A percentile compares a stretch with the other conserved stretches of the same genome.
phyloP scores from a whole-genome alignment of 2,888 invertebrate species.

The Dasypogon diadema region DNA sequence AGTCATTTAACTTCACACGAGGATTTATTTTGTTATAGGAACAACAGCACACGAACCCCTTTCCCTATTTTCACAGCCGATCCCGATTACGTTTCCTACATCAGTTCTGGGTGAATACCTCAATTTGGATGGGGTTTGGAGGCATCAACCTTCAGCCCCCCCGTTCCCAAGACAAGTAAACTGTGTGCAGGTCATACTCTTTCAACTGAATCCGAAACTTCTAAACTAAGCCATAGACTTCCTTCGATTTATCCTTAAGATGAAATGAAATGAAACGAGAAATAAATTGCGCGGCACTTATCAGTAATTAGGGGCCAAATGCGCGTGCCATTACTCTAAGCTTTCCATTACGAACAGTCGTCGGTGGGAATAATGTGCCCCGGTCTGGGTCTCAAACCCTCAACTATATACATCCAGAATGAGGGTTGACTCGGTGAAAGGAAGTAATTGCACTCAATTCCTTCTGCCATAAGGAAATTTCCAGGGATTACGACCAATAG shows the following conservation, averaged over 20 bases:
- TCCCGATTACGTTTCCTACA: too few species aligned
- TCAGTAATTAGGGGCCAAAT: conserved; percentile 53
- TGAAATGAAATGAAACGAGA: conserved; percentile 48
- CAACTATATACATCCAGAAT: neutral
- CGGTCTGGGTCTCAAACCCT: neutral
- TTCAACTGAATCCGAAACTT: neutral
- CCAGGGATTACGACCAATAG: conserved; percentile 47
- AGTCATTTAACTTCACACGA: too few species aligned
- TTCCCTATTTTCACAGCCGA: too few species aligned
- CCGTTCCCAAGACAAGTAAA: too few species aligned
- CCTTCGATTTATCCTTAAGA: conserved; percentile 21
- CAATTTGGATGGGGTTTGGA: too few species aligned
- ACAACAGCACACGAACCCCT: too few species aligned
- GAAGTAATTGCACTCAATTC: conserved; percentile 48
- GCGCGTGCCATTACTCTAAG: conserved; percentile 51
- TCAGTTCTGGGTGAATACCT: too few species aligned
- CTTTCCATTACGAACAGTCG: conserved; percentile 51
- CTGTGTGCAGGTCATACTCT: too few species aligned
- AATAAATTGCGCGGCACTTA: conserved; percentile 53
- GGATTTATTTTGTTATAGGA: too few species aligned
- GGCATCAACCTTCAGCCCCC: too few species aligned
- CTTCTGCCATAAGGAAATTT: conserved; percentile 48
- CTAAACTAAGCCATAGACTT: neutral
- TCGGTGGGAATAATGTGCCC: conserved; percentile 2
- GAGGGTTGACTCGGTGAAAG: conserved; percentile 27